phyloP scores from a whole-genome alignment of 1,140 invertebrate genomes.

The Stenopsyche tienmushanensis region DNA sequence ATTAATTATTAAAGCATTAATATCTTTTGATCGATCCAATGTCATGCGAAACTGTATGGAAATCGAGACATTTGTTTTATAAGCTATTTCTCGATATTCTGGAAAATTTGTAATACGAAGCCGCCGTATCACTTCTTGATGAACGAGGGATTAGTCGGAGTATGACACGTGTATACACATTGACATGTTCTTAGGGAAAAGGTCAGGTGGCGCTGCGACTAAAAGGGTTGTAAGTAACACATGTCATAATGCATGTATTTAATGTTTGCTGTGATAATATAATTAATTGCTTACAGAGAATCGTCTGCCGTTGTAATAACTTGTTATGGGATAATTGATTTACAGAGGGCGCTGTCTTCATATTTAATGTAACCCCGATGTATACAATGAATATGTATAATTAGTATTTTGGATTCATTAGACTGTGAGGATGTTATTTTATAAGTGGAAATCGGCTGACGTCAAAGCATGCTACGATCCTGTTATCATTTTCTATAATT shows the following conservation, averaged over 20 bases:
- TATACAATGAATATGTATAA: neutral
- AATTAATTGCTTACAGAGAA: constrained; percentile 12
- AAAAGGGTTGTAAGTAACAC: neutral
- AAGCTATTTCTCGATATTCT: too few relatives aligned
- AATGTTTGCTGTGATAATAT: constrained; percentile 17
- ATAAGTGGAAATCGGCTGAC: too few relatives aligned
- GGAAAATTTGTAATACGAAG: neutral
- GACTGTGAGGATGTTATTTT: too few relatives aligned
- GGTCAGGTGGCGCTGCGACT: neutral
- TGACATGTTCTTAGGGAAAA: neutral
- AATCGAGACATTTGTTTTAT: too few relatives aligned
- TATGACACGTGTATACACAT: neutral
- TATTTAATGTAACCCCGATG: neutral
- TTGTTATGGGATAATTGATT: constrained; percentile 23
- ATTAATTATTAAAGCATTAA: too few relatives aligned
- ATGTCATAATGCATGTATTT: neutral
- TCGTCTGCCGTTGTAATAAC: constrained; percentile 16
- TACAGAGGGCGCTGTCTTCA: constrained; percentile 16
- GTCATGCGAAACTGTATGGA: too few relatives aligned
- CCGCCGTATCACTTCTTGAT: neutral
- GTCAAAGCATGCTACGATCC: too few relatives aligned
- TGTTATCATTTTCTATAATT: too few relatives aligned
- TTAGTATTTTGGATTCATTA: too few relatives aligned
- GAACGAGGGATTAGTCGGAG: too few relatives aligned
- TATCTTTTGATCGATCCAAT: too few relatives aligned